Conservation (phyloP, 2,797 vertebrate genomes). For the Amblyraja radiata region DNA sequence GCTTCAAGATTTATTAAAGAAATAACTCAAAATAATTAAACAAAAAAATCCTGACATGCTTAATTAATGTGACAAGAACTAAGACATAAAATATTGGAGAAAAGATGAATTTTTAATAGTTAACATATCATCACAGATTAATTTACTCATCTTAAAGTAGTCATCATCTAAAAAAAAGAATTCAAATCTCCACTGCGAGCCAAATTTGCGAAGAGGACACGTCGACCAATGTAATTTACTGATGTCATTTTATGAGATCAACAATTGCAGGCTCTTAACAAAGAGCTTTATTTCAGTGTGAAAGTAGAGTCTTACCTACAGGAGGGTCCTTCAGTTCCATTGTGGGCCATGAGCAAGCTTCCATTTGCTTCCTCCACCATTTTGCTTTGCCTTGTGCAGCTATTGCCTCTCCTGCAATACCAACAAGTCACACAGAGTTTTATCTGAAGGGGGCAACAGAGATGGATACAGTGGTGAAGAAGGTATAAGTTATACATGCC, state of each 20-base stretch:
- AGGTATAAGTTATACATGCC: too few species aligned
- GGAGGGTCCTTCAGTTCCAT: not conserved
- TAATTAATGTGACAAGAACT: not conserved
- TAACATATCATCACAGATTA: not conserved
- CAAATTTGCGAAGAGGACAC: not conserved
- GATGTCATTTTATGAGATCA: not conserved
- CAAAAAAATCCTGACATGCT: not conserved
- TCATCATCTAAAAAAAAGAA: not conserved
- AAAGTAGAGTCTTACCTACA: not conserved
- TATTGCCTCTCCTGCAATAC: not conserved
- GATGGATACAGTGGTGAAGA: too few species aligned
- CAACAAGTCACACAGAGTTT: not conserved
- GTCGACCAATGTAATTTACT: not conserved
- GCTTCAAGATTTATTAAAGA: slow-evolving; percentile 5
- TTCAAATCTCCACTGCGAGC: not conserved
- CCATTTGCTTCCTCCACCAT: too few species aligned
- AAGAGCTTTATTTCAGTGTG: not conserved
- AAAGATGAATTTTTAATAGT: not conserved
- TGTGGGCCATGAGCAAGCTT: not conserved
- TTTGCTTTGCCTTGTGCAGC: not conserved
- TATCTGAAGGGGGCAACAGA: not conserved
- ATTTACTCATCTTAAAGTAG: slow-evolving; percentile 8
- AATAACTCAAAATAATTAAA: slow-evolving; percentile 5
- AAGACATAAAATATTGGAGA: not conserved
- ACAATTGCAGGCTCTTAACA: not conserved